Conservation (phyloP, 35 echinoderm and acorn worm species). For the Acanthaster planci region DNA sequence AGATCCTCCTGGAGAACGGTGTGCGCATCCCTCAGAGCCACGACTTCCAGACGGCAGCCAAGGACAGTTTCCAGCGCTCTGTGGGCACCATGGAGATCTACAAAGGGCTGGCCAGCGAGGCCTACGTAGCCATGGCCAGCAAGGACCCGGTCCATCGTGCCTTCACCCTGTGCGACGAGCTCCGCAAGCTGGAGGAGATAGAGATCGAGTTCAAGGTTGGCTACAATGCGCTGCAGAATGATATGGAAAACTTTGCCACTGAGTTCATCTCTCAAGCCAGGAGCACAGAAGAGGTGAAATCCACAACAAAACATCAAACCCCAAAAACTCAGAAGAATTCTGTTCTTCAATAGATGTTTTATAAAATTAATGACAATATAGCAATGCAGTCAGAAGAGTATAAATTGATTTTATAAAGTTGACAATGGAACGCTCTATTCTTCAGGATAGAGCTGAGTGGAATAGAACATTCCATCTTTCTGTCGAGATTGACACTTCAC, state of each 20-base stretch:
- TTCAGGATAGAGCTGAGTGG: too few relatives aligned
- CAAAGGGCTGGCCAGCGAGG: conserved; percentile 77
- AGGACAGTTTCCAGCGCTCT: conserved; percentile 79
- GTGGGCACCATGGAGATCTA: conserved; percentile 85
- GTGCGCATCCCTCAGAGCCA: conserved; percentile 59
- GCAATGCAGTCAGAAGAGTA: too few relatives aligned
- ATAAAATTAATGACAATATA: too few relatives aligned
- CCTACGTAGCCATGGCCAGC: conserved; percentile 76
- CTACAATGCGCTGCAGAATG: conserved; percentile 59
- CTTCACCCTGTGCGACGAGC: conserved; percentile 15
- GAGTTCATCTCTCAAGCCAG: conserved; percentile 67
- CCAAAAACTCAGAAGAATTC: too few relatives aligned
- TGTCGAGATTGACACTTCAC: too few relatives aligned
- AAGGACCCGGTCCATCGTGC: conserved; percentile 74
- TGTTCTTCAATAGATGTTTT: too few relatives aligned
- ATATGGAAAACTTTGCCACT: conserved; percentile 64
- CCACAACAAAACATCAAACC: too few relatives aligned
- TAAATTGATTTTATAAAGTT: too few relatives aligned
- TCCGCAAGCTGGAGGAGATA: conserved; percentile 35
- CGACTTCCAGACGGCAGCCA: conserved; percentile 44
- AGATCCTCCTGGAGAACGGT: conserved; percentile 74
- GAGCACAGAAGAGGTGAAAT: conserved; percentile 69
- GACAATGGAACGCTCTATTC: too few relatives aligned
- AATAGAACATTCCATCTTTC: too few relatives aligned
- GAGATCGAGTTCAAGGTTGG: conserved; percentile 79